Base-by-base conservation (phyloP, 2,888 invertebrate genomes). In the Watsonalla cultraria region DNA sequence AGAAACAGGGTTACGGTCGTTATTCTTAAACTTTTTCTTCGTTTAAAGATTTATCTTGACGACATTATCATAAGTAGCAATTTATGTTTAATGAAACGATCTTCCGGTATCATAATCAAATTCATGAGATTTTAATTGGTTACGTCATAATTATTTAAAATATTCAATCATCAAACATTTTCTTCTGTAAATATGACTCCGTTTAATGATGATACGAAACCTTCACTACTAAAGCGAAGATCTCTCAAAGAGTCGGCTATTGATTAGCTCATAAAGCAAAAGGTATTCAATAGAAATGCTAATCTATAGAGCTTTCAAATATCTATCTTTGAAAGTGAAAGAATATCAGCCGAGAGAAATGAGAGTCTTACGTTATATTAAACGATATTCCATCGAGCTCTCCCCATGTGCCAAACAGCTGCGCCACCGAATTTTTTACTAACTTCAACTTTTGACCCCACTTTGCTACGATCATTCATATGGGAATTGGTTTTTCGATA, bases 371-470 rank as follows among this genome's bases (percentile, higher is more conserved):
- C 61, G 52, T 71, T 71, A 72, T 74, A 74, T 68, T 72, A 69
- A 74, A 74, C 66, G 68, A 51, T 69, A 66, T 71, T 65, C 65
- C 62, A 65, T 51, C 59, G 62, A 54, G 54, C 60, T 57, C 61
- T 55, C 60, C 54, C 79, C 85, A 85, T 84, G 83, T 90, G 89
- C 83, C 82, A 75, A 76, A 82, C 90, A 90, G 83, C 89, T 90
- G 90, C 79, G 80, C 74, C 72, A 59, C 71, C 77, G 76, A 72
- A 78, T 86, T 89, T 90, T 89, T 87, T 86, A 87, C 83, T 79
- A 79, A 79, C 80, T 76, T 70, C 76, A 81, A 88, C 85, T 85
- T 88, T 82, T 89, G 88, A 89, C 88, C 88, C 88, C 88, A 82
- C 87, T 84, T 82, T 78, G 78, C 76, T 73, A 66, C 82, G 82